Conservation (phyloP, 1,140 invertebrate genomes). For the Sinonovacula constricta region DNA sequence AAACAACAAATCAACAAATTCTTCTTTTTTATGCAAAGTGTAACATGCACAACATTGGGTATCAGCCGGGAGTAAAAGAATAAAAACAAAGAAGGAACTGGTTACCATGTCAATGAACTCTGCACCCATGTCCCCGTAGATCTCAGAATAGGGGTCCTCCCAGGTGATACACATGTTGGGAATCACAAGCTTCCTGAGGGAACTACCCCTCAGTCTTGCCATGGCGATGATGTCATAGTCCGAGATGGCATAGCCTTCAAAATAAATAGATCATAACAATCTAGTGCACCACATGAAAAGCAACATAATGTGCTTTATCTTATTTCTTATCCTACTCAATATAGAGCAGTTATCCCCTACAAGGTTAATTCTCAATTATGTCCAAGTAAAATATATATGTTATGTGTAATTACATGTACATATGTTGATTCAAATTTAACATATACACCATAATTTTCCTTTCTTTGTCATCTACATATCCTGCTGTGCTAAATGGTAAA, state of each 20-base stretch:
- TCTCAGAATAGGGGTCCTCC: constrained; percentile 45
- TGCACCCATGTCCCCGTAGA: constrained; percentile 27
- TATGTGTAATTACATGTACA: too few relatives aligned
- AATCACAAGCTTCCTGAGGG: constrained; percentile 83
- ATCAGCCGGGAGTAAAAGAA: background rate
- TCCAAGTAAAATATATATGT: background rate
- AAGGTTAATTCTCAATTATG: background rate
- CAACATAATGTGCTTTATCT: too few relatives aligned
- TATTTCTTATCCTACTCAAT: background rate
- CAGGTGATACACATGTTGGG: constrained; percentile 79
- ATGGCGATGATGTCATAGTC: constrained; percentile 85
- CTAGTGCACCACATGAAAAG: too few relatives aligned
- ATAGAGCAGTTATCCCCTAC: background rate
- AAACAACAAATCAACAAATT: background rate
- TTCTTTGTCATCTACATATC: too few relatives aligned
- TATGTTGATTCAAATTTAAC: too few relatives aligned
- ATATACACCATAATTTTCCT: too few relatives aligned
- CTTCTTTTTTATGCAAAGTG: background rate
- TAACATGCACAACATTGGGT: background rate
- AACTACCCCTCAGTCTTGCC: constrained; percentile 82
- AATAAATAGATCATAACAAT: constrained; percentile 8
- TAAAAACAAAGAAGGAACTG: constrained; percentile 8
- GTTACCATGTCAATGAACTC: constrained; percentile 59
- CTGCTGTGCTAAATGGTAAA: too few relatives aligned
- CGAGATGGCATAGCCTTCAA: constrained; percentile 83